These are phyloP conservation scores for Trachelus stipa DNA, from an alignment of 2,888 invertebrate genomes.

Conservation along the genomic window DNA sequence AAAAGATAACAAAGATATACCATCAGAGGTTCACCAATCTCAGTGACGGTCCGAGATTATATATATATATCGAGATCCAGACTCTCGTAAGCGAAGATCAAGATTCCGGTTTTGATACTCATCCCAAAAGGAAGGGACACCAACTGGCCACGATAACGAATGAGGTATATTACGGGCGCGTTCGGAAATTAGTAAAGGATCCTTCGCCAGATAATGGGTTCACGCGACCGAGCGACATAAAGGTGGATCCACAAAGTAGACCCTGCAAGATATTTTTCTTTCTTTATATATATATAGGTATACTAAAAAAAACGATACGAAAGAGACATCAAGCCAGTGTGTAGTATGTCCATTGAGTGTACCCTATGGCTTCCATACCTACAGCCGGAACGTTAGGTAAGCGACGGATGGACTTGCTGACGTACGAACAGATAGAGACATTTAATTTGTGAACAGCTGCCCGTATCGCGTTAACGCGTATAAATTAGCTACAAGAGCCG, in stretches of 20 bases:
- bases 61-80: neutral
- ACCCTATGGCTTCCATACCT: neutral
- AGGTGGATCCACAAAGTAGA: neutral
- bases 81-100: neutral
- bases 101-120: neutral
- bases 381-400: neutral
- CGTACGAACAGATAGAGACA: conserved; percentile 50
- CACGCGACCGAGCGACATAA: conserved; percentile 30
- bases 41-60: neutral
- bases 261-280: neutral
- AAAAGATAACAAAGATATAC: neutral
- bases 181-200: conserved; percentile 46
- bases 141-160: neutral
- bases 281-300: neutral
- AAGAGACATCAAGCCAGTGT: neutral
- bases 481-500: conserved; percentile 60
- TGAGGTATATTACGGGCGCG: conserved; percentile 15
- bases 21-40: neutral
- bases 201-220: conserved; percentile 48
- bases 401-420: conserved; percentile 13
- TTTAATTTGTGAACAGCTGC: conserved; percentile 61
- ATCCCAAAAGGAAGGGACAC: neutral
- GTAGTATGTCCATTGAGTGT: neutral
- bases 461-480: conserved; percentile 58
- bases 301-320: neutral